Percentiles rank a stretch among this genome's conserved stretches.
These are phyloP conservation scores for Serrognathus titanus DNA, from an alignment of 2,888 invertebrate genomes.

Conservation along the genomic window DNA sequence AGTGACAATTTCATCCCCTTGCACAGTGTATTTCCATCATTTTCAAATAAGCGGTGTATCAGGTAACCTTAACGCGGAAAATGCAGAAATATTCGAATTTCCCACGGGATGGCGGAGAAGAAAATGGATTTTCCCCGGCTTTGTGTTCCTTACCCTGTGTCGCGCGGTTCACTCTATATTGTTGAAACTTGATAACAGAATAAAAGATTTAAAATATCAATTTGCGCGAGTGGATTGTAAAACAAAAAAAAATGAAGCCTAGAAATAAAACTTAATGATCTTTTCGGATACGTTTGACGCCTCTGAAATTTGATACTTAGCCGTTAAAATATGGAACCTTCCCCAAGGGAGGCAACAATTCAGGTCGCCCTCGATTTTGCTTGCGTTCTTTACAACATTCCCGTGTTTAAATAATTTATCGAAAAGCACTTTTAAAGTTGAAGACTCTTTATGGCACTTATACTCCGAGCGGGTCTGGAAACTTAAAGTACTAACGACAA, in stretches of 20 bases:
- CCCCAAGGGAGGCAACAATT: slow-evolving; percentile 9
- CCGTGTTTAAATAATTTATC: slow-evolving; percentile 46
- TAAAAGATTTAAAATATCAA: slow-evolving; percentile 6
- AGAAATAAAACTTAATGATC: slow-evolving; percentile 17
- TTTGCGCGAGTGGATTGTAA: slow-evolving; percentile 1
- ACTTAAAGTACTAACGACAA: slow-evolving; percentile 39
- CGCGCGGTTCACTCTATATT: slow-evolving; percentile 10
- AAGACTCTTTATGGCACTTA: slow-evolving; percentile 44
- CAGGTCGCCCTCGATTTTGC: slow-evolving; percentile 28
- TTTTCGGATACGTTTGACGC: slow-evolving; percentile 17
- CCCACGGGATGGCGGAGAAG: slow-evolving; percentile 36
- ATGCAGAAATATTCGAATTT: slow-evolving; percentile 46
- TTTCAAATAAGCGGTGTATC: slow-evolving; percentile 37
- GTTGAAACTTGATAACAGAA: slow-evolving; percentile 9
- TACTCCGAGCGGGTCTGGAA: slow-evolving; percentile 35
- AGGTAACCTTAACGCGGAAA: slow-evolving; percentile 39
- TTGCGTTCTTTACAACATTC: slow-evolving; percentile 41
- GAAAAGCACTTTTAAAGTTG: slow-evolving; percentile 45
- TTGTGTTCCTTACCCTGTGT: slow-evolving; percentile 26
- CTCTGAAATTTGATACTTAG: slow-evolving; percentile 31
- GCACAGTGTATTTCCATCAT: slow-evolving; percentile 42
- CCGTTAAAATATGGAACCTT: slow-evolving; percentile 30
- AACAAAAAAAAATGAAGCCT: slow-evolving; percentile 4
- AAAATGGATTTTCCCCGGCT: slow-evolving; percentile 42
- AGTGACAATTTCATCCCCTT: slow-evolving; percentile 43